Base-by-base conservation (phyloP, 2,888 invertebrate species). In the Megastigmus dorsalis region DNA sequence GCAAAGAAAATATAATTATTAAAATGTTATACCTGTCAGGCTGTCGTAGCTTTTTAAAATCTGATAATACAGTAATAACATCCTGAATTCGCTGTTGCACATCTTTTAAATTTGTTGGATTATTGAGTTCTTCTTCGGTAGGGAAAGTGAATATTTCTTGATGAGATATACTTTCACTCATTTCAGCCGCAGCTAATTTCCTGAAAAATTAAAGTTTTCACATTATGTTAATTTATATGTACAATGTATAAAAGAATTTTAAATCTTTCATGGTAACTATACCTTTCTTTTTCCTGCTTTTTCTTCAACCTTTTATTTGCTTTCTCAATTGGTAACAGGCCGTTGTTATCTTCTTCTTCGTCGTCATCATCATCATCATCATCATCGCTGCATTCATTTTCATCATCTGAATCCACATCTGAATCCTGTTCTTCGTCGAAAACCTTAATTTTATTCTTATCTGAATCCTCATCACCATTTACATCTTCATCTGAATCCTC, bases 71-170 rank as follows among this genome's bases (percentile, higher is more conserved):
- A 78, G 92, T 89, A 7, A 95, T 90, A 50, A 95, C 91, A 88
- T 98, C 98, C 81, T 95, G 94, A 72, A 98, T 97, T 81, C 98
- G 91, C 85, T 96, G 95, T 86, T 95, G 95, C 0, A 98, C 91
- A 79, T 96, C 94, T 85, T 95, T 94, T 20, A 98, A 89, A 79
- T 93, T 94, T 1, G 92, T 89, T 18, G 92, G 91, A 84, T 94
- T 93, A 60, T 93, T 91, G 28, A 94, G 88, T 83, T 94, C 94
- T 79, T 94, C 93, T 76, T 93, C 92, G 63, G 92, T 91, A 0
- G 97, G 97, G 83, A 97, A 95, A 73, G 91, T 90, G 85, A 95
- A 96, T 1, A 93, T 90, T 84, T 94, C 94, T 84, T 94, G 93
- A 80, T 93, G 92, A 0, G 92, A 91, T 73, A 95, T 92, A 84